Conservation (phyloP, 1,140 invertebrate species). For the Stegodyphus dumicola region DNA sequence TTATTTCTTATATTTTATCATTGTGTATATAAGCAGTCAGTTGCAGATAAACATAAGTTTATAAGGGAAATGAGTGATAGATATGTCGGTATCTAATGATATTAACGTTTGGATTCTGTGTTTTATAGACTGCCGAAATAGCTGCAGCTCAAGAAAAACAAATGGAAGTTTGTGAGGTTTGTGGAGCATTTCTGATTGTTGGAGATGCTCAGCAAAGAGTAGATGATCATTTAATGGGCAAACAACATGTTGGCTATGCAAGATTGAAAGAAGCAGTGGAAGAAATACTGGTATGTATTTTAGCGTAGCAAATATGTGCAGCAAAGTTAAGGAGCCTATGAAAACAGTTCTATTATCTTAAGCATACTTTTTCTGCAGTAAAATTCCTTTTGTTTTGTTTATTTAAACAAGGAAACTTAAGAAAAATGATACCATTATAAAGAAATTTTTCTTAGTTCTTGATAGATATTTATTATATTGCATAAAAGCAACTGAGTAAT, state of each 20-base stretch:
- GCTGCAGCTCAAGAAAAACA: conserved; percentile 92
- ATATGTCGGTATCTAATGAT: no score
- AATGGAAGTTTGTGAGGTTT: conserved; percentile 97
- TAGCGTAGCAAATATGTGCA: neutral
- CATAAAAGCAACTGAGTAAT: no score
- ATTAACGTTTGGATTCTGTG: no score
- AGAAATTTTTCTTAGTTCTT: no score
- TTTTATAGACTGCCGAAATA: conserved; percentile 77
- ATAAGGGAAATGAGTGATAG: no score
- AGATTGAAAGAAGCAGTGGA: conserved; percentile 77
- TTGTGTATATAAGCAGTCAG: no score
- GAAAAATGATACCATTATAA: no score
- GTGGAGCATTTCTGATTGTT: conserved; percentile 97
- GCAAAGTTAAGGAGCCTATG: neutral
- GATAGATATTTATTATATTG: no score
- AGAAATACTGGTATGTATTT: conserved; percentile 70
- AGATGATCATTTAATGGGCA: conserved; percentile 97
- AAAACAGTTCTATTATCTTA: neutral
- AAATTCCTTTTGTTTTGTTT: neutral
- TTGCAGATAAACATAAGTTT: no score
- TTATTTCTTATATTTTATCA: no score
- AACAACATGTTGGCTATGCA: conserved; percentile 95
- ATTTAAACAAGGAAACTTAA: neutral
- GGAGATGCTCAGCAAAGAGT: conserved; percentile 96
- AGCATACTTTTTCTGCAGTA: neutral